phyloP scores from a whole-genome alignment of 2,888 invertebrate genomes.

The Busseola fusca region DNA sequence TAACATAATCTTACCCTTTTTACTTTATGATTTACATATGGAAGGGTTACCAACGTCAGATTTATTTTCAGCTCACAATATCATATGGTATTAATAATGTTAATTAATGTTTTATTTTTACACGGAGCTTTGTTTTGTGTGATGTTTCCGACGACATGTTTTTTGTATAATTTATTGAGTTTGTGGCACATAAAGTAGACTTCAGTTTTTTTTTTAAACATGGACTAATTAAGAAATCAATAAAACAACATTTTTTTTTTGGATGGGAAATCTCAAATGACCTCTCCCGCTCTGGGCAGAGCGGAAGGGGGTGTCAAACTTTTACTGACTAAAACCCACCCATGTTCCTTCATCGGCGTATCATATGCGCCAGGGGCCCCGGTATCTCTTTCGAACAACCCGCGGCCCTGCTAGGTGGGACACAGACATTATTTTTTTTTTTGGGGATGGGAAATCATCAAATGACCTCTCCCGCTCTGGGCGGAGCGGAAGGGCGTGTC shows the following conservation, averaged over 20 bases:
- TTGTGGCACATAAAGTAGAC: background rate
- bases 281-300: no score
- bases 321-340: no score
- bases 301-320: no score
- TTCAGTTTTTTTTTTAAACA: background rate
- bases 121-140: constrained; percentile 38
- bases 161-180: background rate
- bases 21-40: constrained; percentile 71
- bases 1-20: constrained; percentile 66
- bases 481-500: no score
- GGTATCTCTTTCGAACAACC: no score
- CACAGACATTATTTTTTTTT: no score
- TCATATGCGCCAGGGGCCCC: no score
- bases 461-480: no score
- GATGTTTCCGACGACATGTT: constrained; percentile 1
- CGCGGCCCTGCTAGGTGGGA: no score
- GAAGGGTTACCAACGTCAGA: constrained; percentile 61
- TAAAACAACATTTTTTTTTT: background rate
- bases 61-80: constrained; percentile 52
- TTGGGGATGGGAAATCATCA: no score
- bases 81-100: constrained; percentile 64
- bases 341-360: no score
- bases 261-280: no score
- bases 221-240: background rate
- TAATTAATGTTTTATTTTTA: constrained; percentile 55